Base-by-base conservation (phyloP, 2,888 invertebrate genomes). In the Pyrrhopygopsis socrates region DNA sequence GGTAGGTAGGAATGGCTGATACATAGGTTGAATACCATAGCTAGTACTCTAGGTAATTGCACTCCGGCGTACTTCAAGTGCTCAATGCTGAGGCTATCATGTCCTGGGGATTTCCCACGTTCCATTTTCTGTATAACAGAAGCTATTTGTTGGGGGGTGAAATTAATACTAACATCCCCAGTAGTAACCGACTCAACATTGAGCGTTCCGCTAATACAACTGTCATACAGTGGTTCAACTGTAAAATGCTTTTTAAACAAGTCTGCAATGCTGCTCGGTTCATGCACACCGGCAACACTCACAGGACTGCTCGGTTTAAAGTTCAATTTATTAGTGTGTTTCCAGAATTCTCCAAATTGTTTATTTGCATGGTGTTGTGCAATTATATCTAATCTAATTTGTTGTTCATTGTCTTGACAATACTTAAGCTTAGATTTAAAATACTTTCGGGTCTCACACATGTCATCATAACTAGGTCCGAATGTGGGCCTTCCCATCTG, bases 1-100 rank as follows among this genome's bases (percentile, higher is more conserved):
- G 75, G 75, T 24, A 81, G 45, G 34, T 88, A 84, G 24, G 54
- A 80, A 34, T 91, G 89, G 20, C 77, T n/a, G 0, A 89, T 22
- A 30, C 74, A 74, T 27, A 74, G 45, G 18, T 74, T 74, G 34
- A 60, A 74, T 6, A 74, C 22, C 24, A 58, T 22, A 20, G 74
- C 74, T 1, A 74, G 38, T 20, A 74, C 20, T n/a, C 58, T 24
- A 24, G 58, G 34, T 9, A 74, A 15, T 34, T 74, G 58, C 6
- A 58, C 1, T 20, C 74, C 30, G 2, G 30, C 65, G 30, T 65
- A 30, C 20, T 30, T 65, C 4, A 65, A 30, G 20, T 30, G 68
- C 87, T 58, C 74, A 11, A 74, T 74, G 58, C 74, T 60, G 2
- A 74, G 74, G 13, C 20, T 34, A 24, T 74, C 74, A 34, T 58